phyloP scores from a whole-genome alignment of 1,140 invertebrate species.

The Drosophila bocki region DNA sequence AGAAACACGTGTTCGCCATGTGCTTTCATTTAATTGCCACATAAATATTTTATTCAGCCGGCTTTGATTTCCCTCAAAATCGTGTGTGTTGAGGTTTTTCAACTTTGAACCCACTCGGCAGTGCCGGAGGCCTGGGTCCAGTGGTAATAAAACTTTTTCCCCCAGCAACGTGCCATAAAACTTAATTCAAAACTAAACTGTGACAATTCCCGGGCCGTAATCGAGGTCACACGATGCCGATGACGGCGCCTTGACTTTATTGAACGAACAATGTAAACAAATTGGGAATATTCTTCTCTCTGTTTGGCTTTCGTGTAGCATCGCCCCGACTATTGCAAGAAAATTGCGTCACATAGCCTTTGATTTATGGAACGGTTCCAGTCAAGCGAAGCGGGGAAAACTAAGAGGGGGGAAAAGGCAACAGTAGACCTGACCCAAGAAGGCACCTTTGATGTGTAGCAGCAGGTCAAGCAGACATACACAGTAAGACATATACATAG shows the following conservation, averaged over 20 bases:
- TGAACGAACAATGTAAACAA: conserved; percentile 61
- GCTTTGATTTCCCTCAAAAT: conserved; percentile 33
- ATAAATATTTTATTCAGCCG: conserved; percentile 63
- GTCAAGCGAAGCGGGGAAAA: conserved; percentile 21
- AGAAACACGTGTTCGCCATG: conserved; percentile 7
- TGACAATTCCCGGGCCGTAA: conserved; percentile 40
- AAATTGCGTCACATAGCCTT: conserved; percentile 61
- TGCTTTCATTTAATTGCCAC: conserved; percentile 56
- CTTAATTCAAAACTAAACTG: conserved; percentile 44
- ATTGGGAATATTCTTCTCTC: conserved; percentile 33
- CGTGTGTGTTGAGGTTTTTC: conserved; percentile 16
- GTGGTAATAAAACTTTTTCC: conserved; percentile 35
- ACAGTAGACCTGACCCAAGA: conserved; percentile 22
- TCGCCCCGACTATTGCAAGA: conserved; percentile 29
- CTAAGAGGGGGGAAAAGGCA: background rate
- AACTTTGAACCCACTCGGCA: conserved; percentile 50
- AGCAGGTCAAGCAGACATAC: conserved; percentile 26
- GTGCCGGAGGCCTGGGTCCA: background rate
- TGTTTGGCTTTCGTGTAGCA: conserved; percentile 43
- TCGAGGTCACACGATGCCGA: conserved; percentile 34
- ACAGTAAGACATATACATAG: background rate
- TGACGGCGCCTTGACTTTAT: conserved; percentile 57
- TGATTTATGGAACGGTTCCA: conserved; percentile 54
- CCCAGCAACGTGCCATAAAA: conserved; percentile 21
- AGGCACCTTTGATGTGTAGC: conserved; percentile 15